Evolutionary conservation across 2,888 invertebrate species (phyloP).

Genomic region (Cantharis rustica): DNA sequence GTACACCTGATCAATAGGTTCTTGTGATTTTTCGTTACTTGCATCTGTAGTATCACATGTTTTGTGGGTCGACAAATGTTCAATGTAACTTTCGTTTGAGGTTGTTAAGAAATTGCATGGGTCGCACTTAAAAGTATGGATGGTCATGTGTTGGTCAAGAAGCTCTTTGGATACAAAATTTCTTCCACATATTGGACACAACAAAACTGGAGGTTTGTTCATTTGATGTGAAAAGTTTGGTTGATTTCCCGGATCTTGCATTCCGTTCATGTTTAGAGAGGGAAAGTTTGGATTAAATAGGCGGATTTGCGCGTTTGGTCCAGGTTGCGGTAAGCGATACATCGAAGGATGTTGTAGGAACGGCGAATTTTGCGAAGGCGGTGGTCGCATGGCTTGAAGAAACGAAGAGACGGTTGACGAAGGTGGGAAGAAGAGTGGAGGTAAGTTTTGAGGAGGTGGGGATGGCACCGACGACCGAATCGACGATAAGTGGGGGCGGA

Average conservation of each 20-base stretch:
- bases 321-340: not conserved
- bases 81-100: not conserved
- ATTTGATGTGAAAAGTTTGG: not conserved
- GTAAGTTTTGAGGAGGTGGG: not conserved
- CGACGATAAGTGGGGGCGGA: not conserved
- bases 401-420: not conserved
- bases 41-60: not conserved
- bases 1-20: not conserved
- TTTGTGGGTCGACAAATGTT: conserved; percentile 3
- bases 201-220: not conserved
- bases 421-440: not conserved
- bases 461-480: not conserved
- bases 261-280: not conserved
- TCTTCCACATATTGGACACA: not conserved
- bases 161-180: not conserved
- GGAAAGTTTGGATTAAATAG: not conserved
- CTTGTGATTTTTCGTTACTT: not conserved
- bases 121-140: conserved; percentile 3
- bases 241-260: not conserved
- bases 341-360: not conserved
- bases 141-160: conserved; percentile 7
- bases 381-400: not conserved
- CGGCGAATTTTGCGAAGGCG: not conserved
- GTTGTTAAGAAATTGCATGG: conserved; percentile 7
- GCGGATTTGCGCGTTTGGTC: not conserved